Base-by-base conservation (phyloP, 2,888 invertebrate species). In the Scaptomyza reducta region DNA sequence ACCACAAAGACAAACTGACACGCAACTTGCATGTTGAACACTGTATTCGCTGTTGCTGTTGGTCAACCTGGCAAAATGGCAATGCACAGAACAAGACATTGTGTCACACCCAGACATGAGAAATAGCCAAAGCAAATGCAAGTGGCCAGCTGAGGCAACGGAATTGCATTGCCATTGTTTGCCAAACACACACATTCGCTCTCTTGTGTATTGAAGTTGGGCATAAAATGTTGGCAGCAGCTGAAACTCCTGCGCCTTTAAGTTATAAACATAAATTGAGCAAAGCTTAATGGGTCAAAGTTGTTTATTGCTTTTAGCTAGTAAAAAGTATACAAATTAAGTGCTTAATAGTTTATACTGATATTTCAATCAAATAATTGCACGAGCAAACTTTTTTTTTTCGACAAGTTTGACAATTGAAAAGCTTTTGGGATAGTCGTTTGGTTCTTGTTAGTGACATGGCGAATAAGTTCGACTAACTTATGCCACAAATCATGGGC, bases 1-100 rank as follows among this genome's bases (percentile, higher is more conserved):
- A 3, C 58, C 64, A 68, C 82, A 79, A 66, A 79, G 63, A 7
- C 51, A 58, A 65, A 58, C 62, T 46, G 47, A 63, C 66, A 59
- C 45, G 57, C 31, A 54, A 50, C 58, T 61, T 60, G 63, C 79
- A 70, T 44, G 50, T 56, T 46, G 54, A 46, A 14, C n/a, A 14
- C n/a, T 14, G 38, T 38, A 14, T 38, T 38, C n/a, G 35, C 35
- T 6, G 14, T 49, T 63, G 63, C 63, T 49, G 33, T 56, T 14
- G 66, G 38, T 38, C 38, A 38, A 35, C 38, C 50, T 58, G 51
- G 56, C 70, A 50, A 46, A 55, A 44, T 56, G 68, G 68, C 68
- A 65, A 58, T 38, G 44, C 55, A 44, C 51, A 22, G 18, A 35
- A 46, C 54, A 58, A 57, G 61, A 33, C 47, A 61, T 51, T 65